A percentile compares a stretch with the other conserved stretches of the same genome.
phyloP scores from a whole-genome alignment of 1,140 invertebrate species.

The Habropoda laboriosa region DNA sequence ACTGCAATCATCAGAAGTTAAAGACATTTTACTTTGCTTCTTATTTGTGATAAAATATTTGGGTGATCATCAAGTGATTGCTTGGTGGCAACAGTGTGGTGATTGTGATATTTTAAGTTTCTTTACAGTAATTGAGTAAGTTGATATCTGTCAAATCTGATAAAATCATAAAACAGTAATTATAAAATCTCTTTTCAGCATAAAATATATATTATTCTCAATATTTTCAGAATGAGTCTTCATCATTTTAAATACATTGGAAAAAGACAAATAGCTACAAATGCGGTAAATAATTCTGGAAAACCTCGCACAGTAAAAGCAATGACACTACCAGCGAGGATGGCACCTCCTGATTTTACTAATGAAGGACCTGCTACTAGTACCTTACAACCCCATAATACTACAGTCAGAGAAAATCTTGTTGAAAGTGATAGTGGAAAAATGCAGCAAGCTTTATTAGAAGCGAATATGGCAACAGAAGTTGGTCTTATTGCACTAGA shows the following conservation, averaged over 20 bases:
- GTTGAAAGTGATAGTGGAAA: constrained; percentile 84
- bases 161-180: no score
- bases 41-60: constrained; percentile 95
- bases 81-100: constrained; percentile 94
- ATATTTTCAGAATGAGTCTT: constrained; percentile 86
- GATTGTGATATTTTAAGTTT: constrained; percentile 89
- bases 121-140: constrained; percentile 91
- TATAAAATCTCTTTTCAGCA: not conserved
- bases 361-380: constrained; percentile 81
- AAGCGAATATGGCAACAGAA: constrained; percentile 95
- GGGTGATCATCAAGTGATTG: constrained; percentile 92
- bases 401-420: constrained; percentile 82
- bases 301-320: constrained; percentile 84
- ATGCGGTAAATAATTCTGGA: constrained; percentile 78
- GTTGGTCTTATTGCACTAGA: constrained; percentile 94
- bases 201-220: constrained; percentile 19
- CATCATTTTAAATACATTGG: constrained; percentile 95
- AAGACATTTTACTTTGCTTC: constrained; percentile 94
- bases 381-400: constrained; percentile 82
- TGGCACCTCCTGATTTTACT: constrained; percentile 86
- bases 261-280: constrained; percentile 86
- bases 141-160: constrained; percentile 46
- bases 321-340: constrained; percentile 90
- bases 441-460: constrained; percentile 87
- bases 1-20: constrained; percentile 88